Base-by-base conservation (phyloP, 2,888 invertebrate genomes). In the Ectemnius cavifrons region DNA sequence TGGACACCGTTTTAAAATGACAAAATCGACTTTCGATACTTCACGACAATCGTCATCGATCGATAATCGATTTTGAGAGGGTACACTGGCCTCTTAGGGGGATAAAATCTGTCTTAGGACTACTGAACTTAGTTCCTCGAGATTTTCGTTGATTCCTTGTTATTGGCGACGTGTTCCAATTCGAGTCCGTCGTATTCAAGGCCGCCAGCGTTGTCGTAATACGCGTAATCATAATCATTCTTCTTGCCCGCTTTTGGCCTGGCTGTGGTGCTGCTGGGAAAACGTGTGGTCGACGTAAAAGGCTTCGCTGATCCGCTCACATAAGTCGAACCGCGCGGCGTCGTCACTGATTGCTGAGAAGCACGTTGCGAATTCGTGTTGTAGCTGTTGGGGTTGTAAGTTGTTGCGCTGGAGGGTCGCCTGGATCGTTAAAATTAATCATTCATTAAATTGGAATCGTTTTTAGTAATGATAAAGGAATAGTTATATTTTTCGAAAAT, bases 171-270 rank as follows among this genome's bases (percentile, higher is more conserved):
- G 49, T 90, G 89, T 63, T 90, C 90, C 63, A 89, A 71, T 61
- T 92, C 92, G n/a, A 91, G 81, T n/a, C 88, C 90, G 63, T 92
- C 92, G 82, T 92, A 92, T 71, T 92, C 91, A 0, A 90, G 72
- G 2, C 88, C 87, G 23, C 90, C 92, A 63, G 93, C 94, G 70
- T 94, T 94, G 88, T 96, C 97, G 86, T 97, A 97, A 87, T 97
- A 97, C 4, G 96, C 96, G 86, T 97, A 97, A 89, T 97, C 97
- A 87, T 97, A 97, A 78, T 94, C 94, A 80, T 93, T 93, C 85
- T 92, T 94, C 85, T 90, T 91, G 28, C 91, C 92, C 49, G 91
- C 91, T 45, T 92, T 92, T 6, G 89, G 81, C 47, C 86, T 89
- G 14, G 85, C 80, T 11, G 91, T 89, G 37, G 92, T 91, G 11